Base-by-base conservation (phyloP, 2,113 vertebrate species). In the Haplotaxodon microlepis region DNA sequence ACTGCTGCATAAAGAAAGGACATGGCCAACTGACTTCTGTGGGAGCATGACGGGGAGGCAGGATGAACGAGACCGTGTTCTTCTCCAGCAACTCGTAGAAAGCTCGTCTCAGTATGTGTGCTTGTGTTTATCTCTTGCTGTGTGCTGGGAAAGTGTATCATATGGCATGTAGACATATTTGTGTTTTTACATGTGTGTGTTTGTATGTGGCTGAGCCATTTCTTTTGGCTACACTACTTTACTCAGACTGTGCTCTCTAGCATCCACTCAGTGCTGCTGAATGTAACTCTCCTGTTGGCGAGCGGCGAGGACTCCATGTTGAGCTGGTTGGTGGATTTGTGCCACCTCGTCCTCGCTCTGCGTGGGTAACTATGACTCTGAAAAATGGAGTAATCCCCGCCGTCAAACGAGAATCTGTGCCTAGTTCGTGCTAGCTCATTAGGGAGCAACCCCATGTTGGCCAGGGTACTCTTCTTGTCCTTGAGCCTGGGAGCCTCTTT, bases 251-350 rank as follows among this genome's bases (percentile, higher is more conserved):
- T 99, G 96, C 98, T 99, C 94, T 99, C 98, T 42, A 99, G 96
- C 98, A 99, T 98, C 98, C 98, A 99, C 91, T 99, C 98, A 17
- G 98, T 98, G 97, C 98, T 98, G 96, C 98, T 98, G 84, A 98
- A 98, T 6, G 97, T 98, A 83, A 98, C 97, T 93, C 97, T 96
- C 87, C 97, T 96, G 94, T 93, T 97, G 88, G 96, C 92, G 34
- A 97, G 96, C 5, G 96, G 96, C 19, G 96, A 96, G 6, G 97
- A 95, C 83, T 97, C 97, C 86, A 90, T 93, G 95, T 98, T 96
- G 94, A 98, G 97, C 95, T 98, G 98, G 31, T 97, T 98, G 91
- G 97, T 97, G 93, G 98, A 98, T 90, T 97, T 97, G 96, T 98
- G 97, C 92, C 97, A 95, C 93, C 97, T 98, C 92, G 98, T 98